phyloP scores from a whole-genome alignment of 2,113 vertebrate genomes.

The Myotis lucifugus region DNA sequence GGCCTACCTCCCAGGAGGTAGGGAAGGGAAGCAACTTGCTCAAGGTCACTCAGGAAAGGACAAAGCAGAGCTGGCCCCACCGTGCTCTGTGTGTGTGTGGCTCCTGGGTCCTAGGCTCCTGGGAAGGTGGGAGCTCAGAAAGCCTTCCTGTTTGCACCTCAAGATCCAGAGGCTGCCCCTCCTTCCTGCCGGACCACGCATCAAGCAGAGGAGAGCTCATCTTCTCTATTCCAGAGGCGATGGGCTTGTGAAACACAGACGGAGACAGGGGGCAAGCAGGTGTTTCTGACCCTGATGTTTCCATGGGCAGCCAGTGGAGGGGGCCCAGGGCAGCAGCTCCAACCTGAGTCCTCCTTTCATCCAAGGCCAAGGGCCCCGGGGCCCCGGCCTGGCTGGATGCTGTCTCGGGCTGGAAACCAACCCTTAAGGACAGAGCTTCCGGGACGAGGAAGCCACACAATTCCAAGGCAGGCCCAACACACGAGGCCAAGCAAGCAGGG shows the following conservation, averaged over 20 bases:
- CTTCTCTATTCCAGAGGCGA: not conserved
- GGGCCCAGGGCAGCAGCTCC: not conserved
- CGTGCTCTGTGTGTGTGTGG: fast-evolving
- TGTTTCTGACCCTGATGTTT: not conserved
- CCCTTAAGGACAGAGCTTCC: not conserved
- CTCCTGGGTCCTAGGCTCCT: not conserved
- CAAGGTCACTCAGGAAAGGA: not conserved
- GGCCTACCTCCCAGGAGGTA: too few species aligned
- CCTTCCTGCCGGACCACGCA: not conserved
- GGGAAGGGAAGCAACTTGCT: not conserved
- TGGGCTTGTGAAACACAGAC: fast-evolving
- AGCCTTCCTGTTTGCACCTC: not conserved
- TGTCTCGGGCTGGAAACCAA: not conserved
- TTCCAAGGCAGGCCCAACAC: not conserved
- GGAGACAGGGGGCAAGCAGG: not conserved
- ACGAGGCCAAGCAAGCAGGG: not conserved
- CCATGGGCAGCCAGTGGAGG: not conserved
- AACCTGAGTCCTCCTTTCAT: not conserved
- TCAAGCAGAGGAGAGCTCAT: not conserved
- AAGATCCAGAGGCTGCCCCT: not conserved
- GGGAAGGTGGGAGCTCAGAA: not conserved
- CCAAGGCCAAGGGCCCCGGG: not conserved
- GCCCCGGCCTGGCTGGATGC: not conserved
- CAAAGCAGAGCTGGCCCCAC: not conserved
- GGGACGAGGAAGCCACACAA: not conserved